Conservation (phyloP, 2,888 invertebrate genomes). For the Pseudococcus viburni region DNA sequence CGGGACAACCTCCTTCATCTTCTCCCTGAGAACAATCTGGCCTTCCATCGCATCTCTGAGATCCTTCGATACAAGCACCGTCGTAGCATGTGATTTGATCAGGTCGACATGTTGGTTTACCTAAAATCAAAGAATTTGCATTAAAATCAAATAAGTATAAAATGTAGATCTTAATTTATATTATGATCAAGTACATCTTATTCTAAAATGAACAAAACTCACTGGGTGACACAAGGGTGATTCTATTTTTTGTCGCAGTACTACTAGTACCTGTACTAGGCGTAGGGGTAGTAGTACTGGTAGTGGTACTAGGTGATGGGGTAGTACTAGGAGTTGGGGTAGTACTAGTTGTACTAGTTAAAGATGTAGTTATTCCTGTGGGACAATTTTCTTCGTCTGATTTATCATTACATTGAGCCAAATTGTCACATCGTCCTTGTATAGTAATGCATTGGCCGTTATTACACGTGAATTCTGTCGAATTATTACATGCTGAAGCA, state of each 20-base stretch:
- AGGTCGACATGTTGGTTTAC: conserved; percentile 66
- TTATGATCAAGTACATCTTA: background rate
- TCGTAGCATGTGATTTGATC: conserved; percentile 77
- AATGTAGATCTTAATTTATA: background rate
- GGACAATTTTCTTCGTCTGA: conserved; percentile 78
- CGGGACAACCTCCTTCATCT: conserved; percentile 69
- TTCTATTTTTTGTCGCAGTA: too few relatives aligned
- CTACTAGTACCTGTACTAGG: background rate
- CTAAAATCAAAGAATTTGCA: background rate
- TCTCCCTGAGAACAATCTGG: conserved; percentile 77
- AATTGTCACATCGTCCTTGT: conserved; percentile 57
- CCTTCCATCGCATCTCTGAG: conserved; percentile 78
- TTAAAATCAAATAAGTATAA: background rate
- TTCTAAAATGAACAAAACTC: background rate
- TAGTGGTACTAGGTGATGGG: background rate
- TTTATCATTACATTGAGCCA: conserved; percentile 76
- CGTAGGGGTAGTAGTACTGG: background rate
- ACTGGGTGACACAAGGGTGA: background rate
- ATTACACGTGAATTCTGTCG: conserved; percentile 1
- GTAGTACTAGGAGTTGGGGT: background rate
- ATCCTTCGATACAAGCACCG: conserved; percentile 75
- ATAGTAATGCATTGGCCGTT: conserved; percentile 6
- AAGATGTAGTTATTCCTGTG: conserved; percentile 67
- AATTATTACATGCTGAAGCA: conserved; percentile 56
- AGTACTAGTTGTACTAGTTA: background rate